Percentiles rank a stretch among this genome's conserved stretches.
These are phyloP conservation scores for Butorides virescens DNA, from an alignment of 2,113 vertebrate species.

Conservation along the genomic window DNA sequence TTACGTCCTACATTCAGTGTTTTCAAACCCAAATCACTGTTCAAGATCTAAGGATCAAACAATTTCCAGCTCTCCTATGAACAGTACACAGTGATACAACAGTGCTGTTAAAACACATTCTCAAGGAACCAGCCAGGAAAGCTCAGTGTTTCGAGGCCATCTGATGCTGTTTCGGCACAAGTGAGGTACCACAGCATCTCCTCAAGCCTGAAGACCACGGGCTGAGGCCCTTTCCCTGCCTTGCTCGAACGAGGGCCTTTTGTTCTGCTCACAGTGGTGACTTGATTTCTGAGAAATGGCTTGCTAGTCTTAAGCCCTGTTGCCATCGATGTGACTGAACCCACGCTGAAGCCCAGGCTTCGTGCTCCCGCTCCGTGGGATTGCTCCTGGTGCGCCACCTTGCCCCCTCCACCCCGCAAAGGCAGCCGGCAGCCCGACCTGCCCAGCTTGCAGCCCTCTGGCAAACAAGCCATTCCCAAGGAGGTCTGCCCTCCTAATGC, in stretches of 20 bases:
- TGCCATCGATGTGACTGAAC: fast-evolving
- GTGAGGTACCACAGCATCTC: background rate
- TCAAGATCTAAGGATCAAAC: background rate
- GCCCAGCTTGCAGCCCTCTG: background rate
- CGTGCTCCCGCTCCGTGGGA: background rate
- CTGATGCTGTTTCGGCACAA: background rate
- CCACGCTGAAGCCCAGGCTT: background rate
- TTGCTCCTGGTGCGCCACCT: background rate
- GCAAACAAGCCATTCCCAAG: background rate
- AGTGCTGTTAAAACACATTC: background rate
- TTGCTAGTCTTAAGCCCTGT: background rate
- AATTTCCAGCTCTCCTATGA: background rate
- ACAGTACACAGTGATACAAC: background rate
- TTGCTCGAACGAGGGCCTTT: background rate
- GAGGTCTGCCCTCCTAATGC: background rate
- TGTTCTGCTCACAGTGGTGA: background rate
- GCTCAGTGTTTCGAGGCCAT: background rate
- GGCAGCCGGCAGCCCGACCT: background rate
- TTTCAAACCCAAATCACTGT: background rate
- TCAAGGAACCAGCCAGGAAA: background rate
- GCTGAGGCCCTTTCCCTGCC: background rate
- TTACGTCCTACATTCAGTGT: background rate
- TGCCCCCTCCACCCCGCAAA: no score
- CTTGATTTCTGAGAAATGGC: background rate
- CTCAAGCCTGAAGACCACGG: background rate